Conservation (phyloP, 2,888 invertebrate genomes). For the Pinctada fucata region DNA sequence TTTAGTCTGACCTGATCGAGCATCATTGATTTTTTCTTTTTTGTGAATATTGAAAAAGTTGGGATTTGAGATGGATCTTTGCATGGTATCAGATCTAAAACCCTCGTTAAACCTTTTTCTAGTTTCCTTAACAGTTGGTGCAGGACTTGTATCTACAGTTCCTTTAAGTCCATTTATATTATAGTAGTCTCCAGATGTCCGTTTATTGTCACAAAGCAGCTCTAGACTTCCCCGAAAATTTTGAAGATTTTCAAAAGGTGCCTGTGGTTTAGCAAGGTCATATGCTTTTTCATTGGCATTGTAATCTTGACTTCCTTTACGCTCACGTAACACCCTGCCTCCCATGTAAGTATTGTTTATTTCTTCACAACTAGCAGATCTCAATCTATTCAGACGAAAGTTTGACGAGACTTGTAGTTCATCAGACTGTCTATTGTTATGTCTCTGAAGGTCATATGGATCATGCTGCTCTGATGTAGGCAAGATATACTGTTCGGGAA, state of each 20-base stretch:
- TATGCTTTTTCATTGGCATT: conserved; percentile 42
- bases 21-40: conserved; percentile 59
- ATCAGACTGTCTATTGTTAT: neutral
- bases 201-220: conserved; percentile 30
- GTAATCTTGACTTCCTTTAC: conserved; percentile 28
- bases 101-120: conserved; percentile 49
- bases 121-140: conserved; percentile 48
- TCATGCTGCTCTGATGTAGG: conserved; percentile 28
- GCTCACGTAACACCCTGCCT: conserved; percentile 14
- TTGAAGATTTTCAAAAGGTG: conserved; percentile 64
- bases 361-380: conserved; percentile 68
- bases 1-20: conserved; percentile 47
- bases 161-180: conserved; percentile 56
- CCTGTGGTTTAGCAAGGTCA: conserved; percentile 49
- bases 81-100: conserved; percentile 43
- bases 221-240: conserved; percentile 61
- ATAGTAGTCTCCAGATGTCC: conserved; percentile 49
- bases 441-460: conserved; percentile 22
- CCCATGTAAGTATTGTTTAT: conserved; percentile 40
- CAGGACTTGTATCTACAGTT: conserved; percentile 54
- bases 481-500: conserved; percentile 31
- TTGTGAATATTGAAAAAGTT: conserved; percentile 66
- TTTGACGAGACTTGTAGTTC: conserved; percentile 22
- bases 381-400: conserved; percentile 40
- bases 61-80: conserved; percentile 69